These are phyloP conservation scores for Onychorhynchus coronatus DNA, from an alignment of 2,113 vertebrate genomes.

Conservation along the genomic window DNA sequence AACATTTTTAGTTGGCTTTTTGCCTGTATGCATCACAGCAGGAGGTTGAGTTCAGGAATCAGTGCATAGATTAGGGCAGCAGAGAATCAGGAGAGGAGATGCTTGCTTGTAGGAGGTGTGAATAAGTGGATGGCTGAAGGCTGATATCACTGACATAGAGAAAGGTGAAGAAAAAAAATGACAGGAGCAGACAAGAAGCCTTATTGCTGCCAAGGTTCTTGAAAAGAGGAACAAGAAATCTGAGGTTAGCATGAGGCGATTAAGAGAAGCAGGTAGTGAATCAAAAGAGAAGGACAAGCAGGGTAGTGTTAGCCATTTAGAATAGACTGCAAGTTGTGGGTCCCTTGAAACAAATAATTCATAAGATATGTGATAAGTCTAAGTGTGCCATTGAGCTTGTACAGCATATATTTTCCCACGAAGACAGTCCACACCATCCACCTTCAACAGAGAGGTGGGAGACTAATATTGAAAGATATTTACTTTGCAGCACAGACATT, in stretches of 20 bases:
- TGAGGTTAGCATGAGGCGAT: not conserved
- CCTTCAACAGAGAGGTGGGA: not conserved
- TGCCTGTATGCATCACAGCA: conserved; percentile 31
- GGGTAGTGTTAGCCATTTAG: not conserved
- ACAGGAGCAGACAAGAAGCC: conserved; percentile 32
- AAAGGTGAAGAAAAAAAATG: conserved; percentile 18
- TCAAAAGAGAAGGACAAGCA: not conserved
- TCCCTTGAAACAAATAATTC: not conserved
- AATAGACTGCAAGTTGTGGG: not conserved
- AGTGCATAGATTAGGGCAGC: conserved; percentile 20
- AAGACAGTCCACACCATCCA: not conserved
- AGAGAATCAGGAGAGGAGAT: conserved; percentile 1
- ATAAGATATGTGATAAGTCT: not conserved
- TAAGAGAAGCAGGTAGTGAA: not conserved
- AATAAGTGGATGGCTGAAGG: conserved; percentile 49
- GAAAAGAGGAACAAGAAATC: not conserved
- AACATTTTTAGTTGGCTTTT: conserved; percentile 23
- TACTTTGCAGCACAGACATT: not conserved
- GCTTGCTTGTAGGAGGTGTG: conserved; percentile 57
- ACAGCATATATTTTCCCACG: not conserved
- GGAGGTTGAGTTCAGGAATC: conserved; percentile 47
- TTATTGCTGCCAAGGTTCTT: conserved; percentile 37
- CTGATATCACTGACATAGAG: conserved; percentile 30
- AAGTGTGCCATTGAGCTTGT: not conserved
- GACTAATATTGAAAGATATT: not conserved